phyloP scores from a whole-genome alignment of 2,888 invertebrate species.

The Oasisia sp. region DNA sequence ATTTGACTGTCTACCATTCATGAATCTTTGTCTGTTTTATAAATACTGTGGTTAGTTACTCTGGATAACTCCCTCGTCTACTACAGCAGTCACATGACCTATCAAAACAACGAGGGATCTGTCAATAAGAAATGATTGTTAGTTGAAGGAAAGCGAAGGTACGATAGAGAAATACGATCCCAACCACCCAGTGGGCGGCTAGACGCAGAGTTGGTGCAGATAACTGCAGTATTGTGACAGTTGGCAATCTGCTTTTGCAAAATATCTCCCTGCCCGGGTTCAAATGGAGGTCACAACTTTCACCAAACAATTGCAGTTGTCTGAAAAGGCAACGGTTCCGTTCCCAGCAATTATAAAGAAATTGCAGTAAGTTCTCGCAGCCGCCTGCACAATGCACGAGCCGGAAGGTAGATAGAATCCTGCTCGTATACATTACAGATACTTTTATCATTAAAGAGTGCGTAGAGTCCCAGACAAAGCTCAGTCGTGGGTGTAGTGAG shows the following conservation, averaged over 20 bases:
- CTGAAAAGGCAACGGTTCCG: neutral
- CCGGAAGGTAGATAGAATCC: conserved; percentile 5
- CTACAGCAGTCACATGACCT: neutral
- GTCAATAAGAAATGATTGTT: neutral
- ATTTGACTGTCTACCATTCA: neutral
- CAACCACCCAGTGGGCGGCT: neutral
- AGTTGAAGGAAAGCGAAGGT: neutral
- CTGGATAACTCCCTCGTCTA: neutral
- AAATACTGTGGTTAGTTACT: neutral
- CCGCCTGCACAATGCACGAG: neutral
- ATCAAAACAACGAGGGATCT: neutral
- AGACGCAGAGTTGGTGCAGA: neutral
- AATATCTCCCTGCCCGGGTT: neutral
- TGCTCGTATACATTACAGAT: neutral
- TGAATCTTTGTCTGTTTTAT: neutral
- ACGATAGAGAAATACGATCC: neutral
- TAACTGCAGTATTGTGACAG: neutral
- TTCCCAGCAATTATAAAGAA: conserved; percentile 1
- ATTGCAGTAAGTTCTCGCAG: neutral
- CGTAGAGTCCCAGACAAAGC: neutral
- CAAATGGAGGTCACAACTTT: neutral
- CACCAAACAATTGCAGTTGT: neutral
- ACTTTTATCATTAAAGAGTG: neutral
- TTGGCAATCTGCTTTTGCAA: neutral
- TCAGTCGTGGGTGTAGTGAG: neutral